Evolutionary conservation across 2,797 vertebrate species (phyloP).

Genomic region (Fringilla coelebs): DNA sequence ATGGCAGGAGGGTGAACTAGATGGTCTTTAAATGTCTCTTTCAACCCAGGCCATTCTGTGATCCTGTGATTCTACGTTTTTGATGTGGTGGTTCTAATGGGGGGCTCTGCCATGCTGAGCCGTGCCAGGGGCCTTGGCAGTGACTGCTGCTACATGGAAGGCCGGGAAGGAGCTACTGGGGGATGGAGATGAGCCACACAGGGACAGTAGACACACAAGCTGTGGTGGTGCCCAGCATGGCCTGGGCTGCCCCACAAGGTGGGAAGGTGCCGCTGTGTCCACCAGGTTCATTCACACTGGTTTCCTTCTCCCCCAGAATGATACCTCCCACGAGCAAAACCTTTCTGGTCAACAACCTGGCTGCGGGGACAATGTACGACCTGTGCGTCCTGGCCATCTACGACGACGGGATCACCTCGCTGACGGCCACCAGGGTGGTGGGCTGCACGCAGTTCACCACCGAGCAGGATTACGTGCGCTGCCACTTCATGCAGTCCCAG

Average conservation of each 20-base stretch:
- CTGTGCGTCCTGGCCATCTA: slow-evolving; percentile 97
- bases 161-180: not conserved
- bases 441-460: slow-evolving; percentile 97
- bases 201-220: not conserved
- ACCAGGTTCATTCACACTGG: not conserved
- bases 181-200: rapidly evolving
- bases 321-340: slow-evolving; percentile 97
- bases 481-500: slow-evolving; percentile 99
- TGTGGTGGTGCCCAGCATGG: rapidly evolving
- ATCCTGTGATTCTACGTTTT: not conserved
- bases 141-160: not conserved
- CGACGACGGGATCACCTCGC: slow-evolving; percentile 92
- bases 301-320: slow-evolving; percentile 83
- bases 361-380: slow-evolving; percentile 91
- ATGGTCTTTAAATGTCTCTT: not conserved
- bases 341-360: slow-evolving; percentile 97
- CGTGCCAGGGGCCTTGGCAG: not conserved
- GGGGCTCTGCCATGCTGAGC: not conserved
- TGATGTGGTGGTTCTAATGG: not conserved
- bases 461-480: slow-evolving; percentile 93
- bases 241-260: not conserved
- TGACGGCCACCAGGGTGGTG: slow-evolving; percentile 94
- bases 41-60: not conserved
- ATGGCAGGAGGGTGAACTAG: not conserved
- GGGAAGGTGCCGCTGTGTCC: not conserved